These are phyloP conservation scores for Marasmarcha lunaedactyla DNA, from an alignment of 2,888 invertebrate genomes.

Conservation along the genomic window DNA sequence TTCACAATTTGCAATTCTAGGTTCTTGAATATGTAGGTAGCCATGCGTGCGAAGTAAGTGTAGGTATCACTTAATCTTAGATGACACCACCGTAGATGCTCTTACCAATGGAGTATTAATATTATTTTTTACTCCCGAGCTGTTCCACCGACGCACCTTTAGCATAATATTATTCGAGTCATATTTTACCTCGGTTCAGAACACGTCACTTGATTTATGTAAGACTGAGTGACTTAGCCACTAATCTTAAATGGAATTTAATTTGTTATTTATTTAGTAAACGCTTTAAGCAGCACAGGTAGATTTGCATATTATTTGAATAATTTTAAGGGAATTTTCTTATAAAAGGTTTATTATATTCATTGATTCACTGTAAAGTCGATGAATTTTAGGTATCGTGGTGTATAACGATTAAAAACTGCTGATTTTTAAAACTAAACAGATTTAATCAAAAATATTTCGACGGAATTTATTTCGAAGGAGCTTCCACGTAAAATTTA, in stretches of 20 bases:
- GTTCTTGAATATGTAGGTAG: too few species aligned
- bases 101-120: not conserved
- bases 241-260: slow-evolving; percentile 63
- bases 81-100: slow-evolving; percentile 5
- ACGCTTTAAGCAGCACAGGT: slow-evolving; percentile 30
- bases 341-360: too few species aligned
- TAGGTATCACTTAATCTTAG: too few species aligned
- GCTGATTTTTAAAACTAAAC: too few species aligned
- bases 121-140: not conserved
- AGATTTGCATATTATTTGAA: slow-evolving; percentile 5
- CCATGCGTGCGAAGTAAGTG: too few species aligned
- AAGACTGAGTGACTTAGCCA: slow-evolving; percentile 46
- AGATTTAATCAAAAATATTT: too few species aligned
- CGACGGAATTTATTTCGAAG: too few species aligned
- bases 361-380: too few species aligned
- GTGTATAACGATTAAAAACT: too few species aligned
- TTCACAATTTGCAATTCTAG: too few species aligned
- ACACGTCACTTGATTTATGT: slow-evolving; percentile 58
- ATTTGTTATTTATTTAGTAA: slow-evolving; percentile 63
- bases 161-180: slow-evolving; percentile 62
- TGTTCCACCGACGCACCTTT: slow-evolving; percentile 24
- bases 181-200: slow-evolving; percentile 48
- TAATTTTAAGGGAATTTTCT: not conserved
- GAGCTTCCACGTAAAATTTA: too few species aligned
- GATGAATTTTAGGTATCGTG: too few species aligned